A percentile compares a stretch with the other conserved stretches of the same genome.
These are phyloP conservation scores for Contarinia nasturtii DNA, from an alignment of 1,140 invertebrate species.

Conservation along the genomic window DNA sequence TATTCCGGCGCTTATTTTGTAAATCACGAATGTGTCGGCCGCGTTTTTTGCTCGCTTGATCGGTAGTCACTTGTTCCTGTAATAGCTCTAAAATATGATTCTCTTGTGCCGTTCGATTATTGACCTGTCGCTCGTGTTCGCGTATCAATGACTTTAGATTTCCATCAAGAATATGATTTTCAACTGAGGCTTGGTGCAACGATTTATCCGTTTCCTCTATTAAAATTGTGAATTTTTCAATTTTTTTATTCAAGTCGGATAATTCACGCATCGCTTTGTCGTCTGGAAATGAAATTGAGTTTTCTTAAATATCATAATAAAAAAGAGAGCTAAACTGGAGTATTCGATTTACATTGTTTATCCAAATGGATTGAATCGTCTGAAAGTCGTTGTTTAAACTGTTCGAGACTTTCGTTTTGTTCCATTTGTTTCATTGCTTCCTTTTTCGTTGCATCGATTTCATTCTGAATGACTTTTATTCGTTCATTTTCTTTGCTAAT, in stretches of 20 bases:
- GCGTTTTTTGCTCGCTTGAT: slow-evolving; percentile 35
- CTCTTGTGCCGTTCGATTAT: slow-evolving; percentile 34
- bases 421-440: slow-evolving; percentile 41
- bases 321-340: too few species aligned
- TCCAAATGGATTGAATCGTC: slow-evolving; percentile 30
- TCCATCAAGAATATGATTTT: slow-evolving; percentile 11
- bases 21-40: slow-evolving; percentile 27
- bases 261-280: slow-evolving; percentile 17
- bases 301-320: too few species aligned
- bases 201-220: slow-evolving; percentile 37
- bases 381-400: slow-evolving; percentile 32
- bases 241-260: slow-evolving; percentile 26
- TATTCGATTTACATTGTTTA: slow-evolving; percentile 22
- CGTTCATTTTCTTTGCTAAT: slow-evolving; percentile 31
- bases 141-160: slow-evolving; percentile 12
- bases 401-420: slow-evolving; percentile 38
- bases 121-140: slow-evolving; percentile 29
- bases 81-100: slow-evolving; percentile 38
- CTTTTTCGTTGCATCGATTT: slow-evolving; percentile 37
- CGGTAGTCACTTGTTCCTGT: slow-evolving; percentile 44
- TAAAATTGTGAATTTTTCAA: slow-evolving; percentile 29
- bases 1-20: slow-evolving; percentile 23
- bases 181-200: slow-evolving; percentile 26
- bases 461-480: slow-evolving; percentile 29
- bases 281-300: too few species aligned